phyloP scores from a whole-genome alignment of 2,888 invertebrate genomes.

The Psylliodes chrysocephalus region DNA sequence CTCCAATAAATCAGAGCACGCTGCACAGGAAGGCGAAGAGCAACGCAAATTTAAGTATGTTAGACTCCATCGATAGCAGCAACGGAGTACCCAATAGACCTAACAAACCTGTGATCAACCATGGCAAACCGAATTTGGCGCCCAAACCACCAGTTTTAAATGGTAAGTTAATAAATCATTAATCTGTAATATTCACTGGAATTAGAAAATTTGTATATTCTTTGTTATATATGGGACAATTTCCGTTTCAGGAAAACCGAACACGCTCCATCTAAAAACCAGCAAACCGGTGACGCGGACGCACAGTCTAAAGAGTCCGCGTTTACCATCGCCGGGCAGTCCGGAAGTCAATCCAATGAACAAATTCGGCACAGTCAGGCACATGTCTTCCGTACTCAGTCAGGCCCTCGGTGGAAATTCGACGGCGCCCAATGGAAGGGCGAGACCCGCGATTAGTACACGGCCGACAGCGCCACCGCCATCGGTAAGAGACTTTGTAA shows the following conservation, averaged over 20 bases:
- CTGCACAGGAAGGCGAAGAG: conserved; percentile 62
- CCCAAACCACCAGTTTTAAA: conserved; percentile 80
- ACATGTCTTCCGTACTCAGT: conserved; percentile 65
- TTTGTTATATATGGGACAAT: background rate
- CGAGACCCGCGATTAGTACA: conserved; percentile 55
- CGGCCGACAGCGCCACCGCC: conserved; percentile 62
- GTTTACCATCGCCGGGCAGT: conserved; percentile 72
- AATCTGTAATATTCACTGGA: too few relatives aligned
- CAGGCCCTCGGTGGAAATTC: conserved; percentile 64
- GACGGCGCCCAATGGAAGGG: conserved; percentile 53
- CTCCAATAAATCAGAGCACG: conserved; percentile 55
- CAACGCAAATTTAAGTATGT: conserved; percentile 57
- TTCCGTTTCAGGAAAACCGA: conserved; percentile 66
- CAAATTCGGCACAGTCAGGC: conserved; percentile 62
- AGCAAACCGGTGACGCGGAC: conserved; percentile 72
- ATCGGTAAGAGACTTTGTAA: conserved; percentile 49
- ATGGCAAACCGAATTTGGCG: conserved; percentile 85
- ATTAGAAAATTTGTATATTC: background rate
- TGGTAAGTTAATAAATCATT: conserved; percentile 56
- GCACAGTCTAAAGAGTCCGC: conserved; percentile 86
- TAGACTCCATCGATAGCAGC: conserved; percentile 48
- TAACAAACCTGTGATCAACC: conserved; percentile 66
- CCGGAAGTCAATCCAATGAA: conserved; percentile 53
- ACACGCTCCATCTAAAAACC: conserved; percentile 72
- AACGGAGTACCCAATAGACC: conserved; percentile 43